Conservation (phyloP, 2,888 invertebrate genomes). For the Adineta ricciae region DNA sequence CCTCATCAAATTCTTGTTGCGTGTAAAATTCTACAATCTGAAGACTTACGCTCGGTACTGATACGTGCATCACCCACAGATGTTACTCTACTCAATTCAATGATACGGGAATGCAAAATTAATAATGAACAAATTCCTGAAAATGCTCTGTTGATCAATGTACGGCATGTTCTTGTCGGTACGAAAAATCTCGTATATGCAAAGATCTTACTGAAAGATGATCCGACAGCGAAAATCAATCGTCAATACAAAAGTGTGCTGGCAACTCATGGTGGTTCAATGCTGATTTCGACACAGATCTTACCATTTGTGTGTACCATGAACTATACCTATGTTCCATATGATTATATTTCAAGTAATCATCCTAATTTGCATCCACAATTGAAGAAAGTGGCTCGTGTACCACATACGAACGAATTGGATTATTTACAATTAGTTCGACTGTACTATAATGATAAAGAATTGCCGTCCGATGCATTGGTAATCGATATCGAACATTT, state of each 20-base stretch:
- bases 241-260: background rate
- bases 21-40: background rate
- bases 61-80: background rate
- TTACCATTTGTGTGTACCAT: background rate
- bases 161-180: background rate
- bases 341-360: background rate
- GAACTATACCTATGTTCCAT: background rate
- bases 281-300: background rate
- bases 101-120: conserved; percentile 9
- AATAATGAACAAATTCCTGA: background rate
- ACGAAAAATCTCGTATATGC: background rate
- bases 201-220: background rate
- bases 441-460: background rate
- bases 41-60: background rate
- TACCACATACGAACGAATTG: background rate
- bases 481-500: background rate
- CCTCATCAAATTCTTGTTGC: background rate
- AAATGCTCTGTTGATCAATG: background rate
- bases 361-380: background rate
- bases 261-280: background rate
- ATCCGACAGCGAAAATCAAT: conserved; percentile 17
- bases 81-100: background rate
- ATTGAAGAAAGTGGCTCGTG: background rate
- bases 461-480: background rate
- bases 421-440: background rate